These are phyloP conservation scores for Morpho helenor DNA, from an alignment of 2,888 invertebrate species.

Conservation along the genomic window DNA sequence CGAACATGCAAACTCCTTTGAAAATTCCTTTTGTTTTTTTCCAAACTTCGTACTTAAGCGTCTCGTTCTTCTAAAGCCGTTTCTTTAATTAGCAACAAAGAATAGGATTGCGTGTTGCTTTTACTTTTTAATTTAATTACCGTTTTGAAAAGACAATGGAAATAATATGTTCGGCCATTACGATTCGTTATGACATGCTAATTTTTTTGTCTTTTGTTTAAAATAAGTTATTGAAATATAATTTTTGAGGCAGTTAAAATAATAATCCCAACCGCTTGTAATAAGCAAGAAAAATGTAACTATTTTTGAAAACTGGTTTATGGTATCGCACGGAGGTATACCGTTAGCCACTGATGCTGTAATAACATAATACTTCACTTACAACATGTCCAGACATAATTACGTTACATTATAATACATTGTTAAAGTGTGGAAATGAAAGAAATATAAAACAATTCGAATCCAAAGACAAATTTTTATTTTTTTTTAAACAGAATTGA, in stretches of 20 bases:
- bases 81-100: constrained; percentile 76
- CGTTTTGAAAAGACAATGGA: constrained; percentile 60
- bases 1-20: constrained; percentile 64
- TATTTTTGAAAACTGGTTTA: constrained; percentile 60
- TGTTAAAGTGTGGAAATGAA: neutral
- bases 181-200: constrained; percentile 55
- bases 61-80: constrained; percentile 64
- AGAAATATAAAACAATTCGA: no score
- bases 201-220: constrained; percentile 44
- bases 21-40: constrained; percentile 55
- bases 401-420: constrained; percentile 1
- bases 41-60: constrained; percentile 73
- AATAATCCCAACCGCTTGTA: no score
- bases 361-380: constrained; percentile 63
- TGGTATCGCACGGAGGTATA: constrained; percentile 59
- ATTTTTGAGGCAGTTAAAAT: no score
- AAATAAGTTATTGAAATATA: constrained; percentile 10
- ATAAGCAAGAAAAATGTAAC: no score
- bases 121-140: constrained; percentile 75
- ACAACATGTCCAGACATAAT: neutral
- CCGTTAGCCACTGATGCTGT: constrained; percentile 73
- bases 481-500: no score
- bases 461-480: no score
- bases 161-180: constrained; percentile 63
- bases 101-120: constrained; percentile 72